Percentiles rank a stretch among this genome's conserved stretches.
phyloP scores from a whole-genome alignment of 2,888 invertebrate species.

The Nomada ruficornis region DNA sequence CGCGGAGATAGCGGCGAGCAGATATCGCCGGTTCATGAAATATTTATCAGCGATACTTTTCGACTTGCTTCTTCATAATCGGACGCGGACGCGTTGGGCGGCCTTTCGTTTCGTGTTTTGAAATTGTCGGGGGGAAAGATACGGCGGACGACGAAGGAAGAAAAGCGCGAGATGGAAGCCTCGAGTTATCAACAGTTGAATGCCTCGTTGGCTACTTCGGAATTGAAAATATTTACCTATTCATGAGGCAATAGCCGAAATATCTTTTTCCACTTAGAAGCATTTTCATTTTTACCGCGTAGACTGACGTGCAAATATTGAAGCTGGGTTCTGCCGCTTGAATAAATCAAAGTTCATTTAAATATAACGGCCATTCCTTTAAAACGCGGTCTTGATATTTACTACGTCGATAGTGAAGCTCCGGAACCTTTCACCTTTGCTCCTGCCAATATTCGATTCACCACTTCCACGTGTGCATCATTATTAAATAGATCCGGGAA shows the following conservation, averaged over 20 bases:
- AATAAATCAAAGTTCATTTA: too few relatives aligned
- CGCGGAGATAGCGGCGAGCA: not conserved
- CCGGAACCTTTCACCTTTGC: not conserved
- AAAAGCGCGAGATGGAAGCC: not conserved
- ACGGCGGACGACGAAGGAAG: not conserved
- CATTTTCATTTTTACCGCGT: too few relatives aligned
- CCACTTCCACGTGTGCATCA: too few relatives aligned
- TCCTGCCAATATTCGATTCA: not conserved
- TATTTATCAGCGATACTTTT: conserved; percentile 28
- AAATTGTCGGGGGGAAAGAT: too few relatives aligned
- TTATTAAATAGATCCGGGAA: not conserved
- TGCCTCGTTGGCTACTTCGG: too few relatives aligned
- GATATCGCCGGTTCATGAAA: conserved; percentile 29
- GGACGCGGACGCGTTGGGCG: not conserved
- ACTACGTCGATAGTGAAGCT: not conserved
- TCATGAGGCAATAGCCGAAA: too few relatives aligned
- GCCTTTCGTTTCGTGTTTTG: not conserved
- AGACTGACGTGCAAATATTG: too few relatives aligned
- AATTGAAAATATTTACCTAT: too few relatives aligned
- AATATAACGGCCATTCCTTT: too few relatives aligned
- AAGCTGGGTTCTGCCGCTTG: too few relatives aligned
- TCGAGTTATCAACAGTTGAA: too few relatives aligned
- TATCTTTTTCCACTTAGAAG: too few relatives aligned
- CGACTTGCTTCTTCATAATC: not conserved
- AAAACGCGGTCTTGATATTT: not conserved